Base-by-base conservation (phyloP, 2,888 invertebrate genomes). In the Urechis unicinctus region DNA sequence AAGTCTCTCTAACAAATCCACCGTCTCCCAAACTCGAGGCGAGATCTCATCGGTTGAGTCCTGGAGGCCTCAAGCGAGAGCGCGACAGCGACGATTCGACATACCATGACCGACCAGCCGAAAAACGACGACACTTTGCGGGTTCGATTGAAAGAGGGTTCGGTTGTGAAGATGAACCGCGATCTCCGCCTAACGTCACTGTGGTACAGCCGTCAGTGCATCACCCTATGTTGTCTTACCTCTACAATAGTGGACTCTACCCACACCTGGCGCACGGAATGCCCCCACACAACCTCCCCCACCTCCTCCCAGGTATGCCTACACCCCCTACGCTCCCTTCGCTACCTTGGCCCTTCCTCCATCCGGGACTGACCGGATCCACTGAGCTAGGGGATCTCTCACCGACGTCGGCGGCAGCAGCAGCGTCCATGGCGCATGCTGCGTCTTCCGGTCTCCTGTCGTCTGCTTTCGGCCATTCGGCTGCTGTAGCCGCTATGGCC, bases 151-250 rank as follows among this genome's bases (percentile, higher is more conserved):
- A n/a, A n/a, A n/a, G n/a, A n/a, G n/a, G n/a, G n/a, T n/a, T n/a
- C n/a, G n/a, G n/a, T n/a, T n/a, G n/a, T n/a, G n/a, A n/a, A n/a
- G n/a, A n/a, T n/a, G n/a, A n/a, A n/a, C n/a, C n/a, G n/a, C n/a
- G n/a, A n/a, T n/a, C 52, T n/a, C 74, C 76, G 26, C 93, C 93
- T 24, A 94, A 94, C 81, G 92, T 93, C 61, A 91, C 91, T 31
- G 88, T 94, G 43, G 66, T 74, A 31, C 94, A 93, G 51, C 93
- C 93, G 43, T 70, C 73, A 3, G 92, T 92, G 47, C 88, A 92
- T 48, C 93, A 93, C 73, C 91, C 92, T 4, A 83, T 89, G 74
- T 82, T 94, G 74, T 93, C 94, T 66, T 94, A 94, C 82, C 85
- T 95, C 53, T 94, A 93, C 79, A 91, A 66, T n/a, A 62, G 86